These are phyloP conservation scores for Melanargia galathea DNA, from an alignment of 2,888 invertebrate species.

Conservation along the genomic window DNA sequence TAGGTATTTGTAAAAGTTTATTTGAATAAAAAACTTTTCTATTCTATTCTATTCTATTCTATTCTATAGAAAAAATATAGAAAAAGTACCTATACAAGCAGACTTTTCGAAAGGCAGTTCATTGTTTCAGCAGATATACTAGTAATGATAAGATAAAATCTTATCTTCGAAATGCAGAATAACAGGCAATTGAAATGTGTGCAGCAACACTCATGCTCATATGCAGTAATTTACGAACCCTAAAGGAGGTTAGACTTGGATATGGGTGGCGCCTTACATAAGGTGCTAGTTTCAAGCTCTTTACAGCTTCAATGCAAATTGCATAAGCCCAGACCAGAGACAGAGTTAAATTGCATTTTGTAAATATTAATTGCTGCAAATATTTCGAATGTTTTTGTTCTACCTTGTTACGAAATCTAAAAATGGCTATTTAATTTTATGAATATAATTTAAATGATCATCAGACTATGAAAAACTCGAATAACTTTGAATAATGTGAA, in stretches of 20 bases:
- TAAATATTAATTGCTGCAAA: background rate
- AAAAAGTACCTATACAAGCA: no score
- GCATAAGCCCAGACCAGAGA: conserved; percentile 43
- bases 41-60: no score
- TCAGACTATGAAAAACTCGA: background rate
- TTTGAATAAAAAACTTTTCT: no score
- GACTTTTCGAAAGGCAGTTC: no score
- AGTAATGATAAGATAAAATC: background rate
- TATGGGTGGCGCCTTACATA: conserved; percentile 61
- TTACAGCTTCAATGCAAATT: conserved; percentile 66
- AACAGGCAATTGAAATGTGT: conserved; percentile 13
- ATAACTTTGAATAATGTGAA: no score
- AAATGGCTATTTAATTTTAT: background rate
- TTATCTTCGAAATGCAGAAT: background rate
- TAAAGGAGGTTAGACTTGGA: conserved; percentile 49
- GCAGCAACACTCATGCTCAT: conserved; percentile 51
- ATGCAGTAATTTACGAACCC: conserved; percentile 64
- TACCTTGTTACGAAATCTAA: background rate
- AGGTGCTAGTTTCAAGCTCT: conserved; percentile 68
- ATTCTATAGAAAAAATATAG: no score
- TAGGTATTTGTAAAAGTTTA: no score
- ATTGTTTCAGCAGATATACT: no score
- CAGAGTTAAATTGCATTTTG: background rate
- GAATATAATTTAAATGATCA: background rate
- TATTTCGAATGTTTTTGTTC: background rate